Conservation (phyloP, 2,797 vertebrate genomes). For the Sebastes matsubarae region DNA sequence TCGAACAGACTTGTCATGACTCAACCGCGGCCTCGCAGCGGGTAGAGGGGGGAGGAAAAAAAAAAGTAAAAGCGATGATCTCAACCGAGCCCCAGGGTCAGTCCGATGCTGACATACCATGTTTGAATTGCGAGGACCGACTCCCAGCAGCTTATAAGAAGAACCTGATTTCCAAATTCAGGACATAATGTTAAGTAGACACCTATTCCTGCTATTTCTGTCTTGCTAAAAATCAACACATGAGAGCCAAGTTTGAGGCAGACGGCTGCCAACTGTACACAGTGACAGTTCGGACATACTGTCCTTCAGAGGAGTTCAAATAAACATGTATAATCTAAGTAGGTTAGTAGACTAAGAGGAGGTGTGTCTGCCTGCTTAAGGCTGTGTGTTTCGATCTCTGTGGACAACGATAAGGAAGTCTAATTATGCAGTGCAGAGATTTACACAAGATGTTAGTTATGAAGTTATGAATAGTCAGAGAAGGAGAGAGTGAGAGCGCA, state of each 20-base stretch:
- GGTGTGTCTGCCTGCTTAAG: neutral
- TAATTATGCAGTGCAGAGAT: neutral
- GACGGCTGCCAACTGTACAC: neutral
- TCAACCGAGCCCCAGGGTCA: conserved; percentile 20
- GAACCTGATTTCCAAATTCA: neutral
- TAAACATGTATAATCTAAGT: conserved; percentile 41
- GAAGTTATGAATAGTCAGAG: neutral
- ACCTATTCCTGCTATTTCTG: neutral
- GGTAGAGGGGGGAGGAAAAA: fast-evolving
- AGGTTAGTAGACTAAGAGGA: conserved; percentile 35
- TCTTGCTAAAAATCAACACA: neutral
- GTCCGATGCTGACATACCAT: neutral
- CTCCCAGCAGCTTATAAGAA: neutral
- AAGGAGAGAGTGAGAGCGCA: neutral
- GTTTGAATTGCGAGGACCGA: neutral
- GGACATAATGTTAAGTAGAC: neutral
- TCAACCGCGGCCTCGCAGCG: conserved; percentile 36
- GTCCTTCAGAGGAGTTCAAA: conserved; percentile 16
- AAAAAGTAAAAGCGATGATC: conserved; percentile 6
- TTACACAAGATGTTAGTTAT: neutral
- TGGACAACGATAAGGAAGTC: neutral
- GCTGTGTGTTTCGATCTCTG: neutral
- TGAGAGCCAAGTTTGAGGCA: neutral
- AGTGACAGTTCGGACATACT: neutral
- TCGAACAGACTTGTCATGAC: conserved; percentile 59